phyloP scores from a whole-genome alignment of 2,113 vertebrate species.

The Zosterops hypoxanthus region DNA sequence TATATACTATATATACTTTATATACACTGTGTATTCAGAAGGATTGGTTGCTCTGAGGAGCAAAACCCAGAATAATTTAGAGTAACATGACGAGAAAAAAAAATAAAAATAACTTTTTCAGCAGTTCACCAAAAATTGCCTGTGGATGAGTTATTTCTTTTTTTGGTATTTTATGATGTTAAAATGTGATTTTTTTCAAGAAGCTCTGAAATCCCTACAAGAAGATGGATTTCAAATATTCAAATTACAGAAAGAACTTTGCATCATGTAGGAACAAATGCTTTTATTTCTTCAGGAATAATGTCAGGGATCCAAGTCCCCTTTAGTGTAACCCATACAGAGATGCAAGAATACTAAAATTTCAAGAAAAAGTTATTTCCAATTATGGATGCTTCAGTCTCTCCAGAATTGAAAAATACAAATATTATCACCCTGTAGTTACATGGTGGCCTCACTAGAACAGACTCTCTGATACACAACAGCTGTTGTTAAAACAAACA shows the following conservation, averaged over 20 bases:
- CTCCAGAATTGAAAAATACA: background rate
- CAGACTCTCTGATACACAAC: background rate
- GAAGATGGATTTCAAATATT: background rate
- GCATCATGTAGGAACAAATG: background rate
- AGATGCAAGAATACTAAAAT: background rate
- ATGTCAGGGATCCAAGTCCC: background rate
- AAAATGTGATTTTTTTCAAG: background rate
- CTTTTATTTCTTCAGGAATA: background rate
- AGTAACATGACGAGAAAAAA: background rate
- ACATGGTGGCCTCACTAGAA: background rate
- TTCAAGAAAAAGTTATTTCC: background rate
- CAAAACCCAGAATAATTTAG: background rate
- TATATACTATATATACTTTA: no score
- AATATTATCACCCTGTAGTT: background rate
- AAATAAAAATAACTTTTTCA: background rate
- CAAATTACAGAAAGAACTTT: background rate
- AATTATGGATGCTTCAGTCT: background rate
- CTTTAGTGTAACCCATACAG: background rate
- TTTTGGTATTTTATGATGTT: background rate
- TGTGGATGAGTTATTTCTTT: background rate
- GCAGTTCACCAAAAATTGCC: background rate
- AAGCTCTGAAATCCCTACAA: background rate
- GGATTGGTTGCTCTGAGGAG: background rate
- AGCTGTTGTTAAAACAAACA: background rate
- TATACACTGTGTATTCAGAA: background rate